These are phyloP conservation scores for Hydrolagus colliei DNA, from an alignment of 2,797 vertebrate genomes.

Conservation along the genomic window DNA sequence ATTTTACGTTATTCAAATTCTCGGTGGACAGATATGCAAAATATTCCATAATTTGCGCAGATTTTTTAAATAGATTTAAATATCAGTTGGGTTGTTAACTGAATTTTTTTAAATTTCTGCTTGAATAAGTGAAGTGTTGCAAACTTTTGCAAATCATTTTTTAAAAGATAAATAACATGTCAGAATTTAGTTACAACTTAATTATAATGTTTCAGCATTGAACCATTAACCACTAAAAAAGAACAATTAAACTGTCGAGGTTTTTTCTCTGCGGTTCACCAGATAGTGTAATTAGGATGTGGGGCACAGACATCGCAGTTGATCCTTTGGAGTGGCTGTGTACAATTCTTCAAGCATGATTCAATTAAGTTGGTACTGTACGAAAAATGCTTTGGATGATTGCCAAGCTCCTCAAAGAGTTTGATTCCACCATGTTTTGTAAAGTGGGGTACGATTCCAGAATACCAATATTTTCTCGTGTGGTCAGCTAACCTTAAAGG, in stretches of 20 bases:
- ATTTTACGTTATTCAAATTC: neutral
- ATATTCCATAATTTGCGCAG: neutral
- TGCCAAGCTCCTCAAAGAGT: neutral
- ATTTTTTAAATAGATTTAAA: neutral
- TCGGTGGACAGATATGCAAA: neutral
- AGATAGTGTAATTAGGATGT: neutral
- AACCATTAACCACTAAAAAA: slow-evolving; percentile 3
- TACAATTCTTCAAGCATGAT: neutral
- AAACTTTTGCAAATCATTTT: neutral
- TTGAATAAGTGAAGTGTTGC: neutral
- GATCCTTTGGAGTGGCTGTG: neutral
- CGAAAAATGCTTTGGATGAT: neutral
- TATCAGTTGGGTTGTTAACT: neutral
- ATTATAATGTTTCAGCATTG: neutral
- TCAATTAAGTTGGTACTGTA: neutral
- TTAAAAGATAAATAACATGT: neutral
- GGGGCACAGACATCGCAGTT: neutral
- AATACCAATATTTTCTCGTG: no score
- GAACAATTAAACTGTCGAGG: neutral
- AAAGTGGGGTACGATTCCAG: no score
- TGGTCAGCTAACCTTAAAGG: no score
- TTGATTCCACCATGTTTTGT: no score
- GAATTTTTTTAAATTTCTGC: neutral
- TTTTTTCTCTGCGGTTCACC: neutral
- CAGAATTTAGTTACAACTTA: neutral